These are phyloP conservation scores for Ivindomyrus marchei DNA, from an alignment of 2,113 vertebrate species.

Conservation along the genomic window DNA sequence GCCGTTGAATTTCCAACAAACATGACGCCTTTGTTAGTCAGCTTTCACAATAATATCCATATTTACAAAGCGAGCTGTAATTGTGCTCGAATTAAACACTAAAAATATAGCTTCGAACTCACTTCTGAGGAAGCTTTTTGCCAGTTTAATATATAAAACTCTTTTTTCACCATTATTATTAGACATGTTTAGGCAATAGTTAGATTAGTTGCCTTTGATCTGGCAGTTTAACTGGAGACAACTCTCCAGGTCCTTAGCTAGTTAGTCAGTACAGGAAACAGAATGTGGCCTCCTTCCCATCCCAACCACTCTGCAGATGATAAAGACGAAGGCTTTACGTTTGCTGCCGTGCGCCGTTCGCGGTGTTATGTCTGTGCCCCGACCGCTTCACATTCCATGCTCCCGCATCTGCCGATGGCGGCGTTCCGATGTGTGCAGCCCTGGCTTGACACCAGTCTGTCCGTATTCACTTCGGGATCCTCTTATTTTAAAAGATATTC, in stretches of 20 bases:
- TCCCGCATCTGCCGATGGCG: neutral
- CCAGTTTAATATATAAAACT: neutral
- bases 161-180: neutral
- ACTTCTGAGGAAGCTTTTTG: neutral
- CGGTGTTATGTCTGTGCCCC: constrained; percentile 33
- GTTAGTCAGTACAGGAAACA: neutral
- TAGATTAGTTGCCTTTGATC: neutral
- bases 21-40: neutral
- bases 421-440: neutral
- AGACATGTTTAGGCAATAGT: neutral
- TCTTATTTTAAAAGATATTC: neutral
- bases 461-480: neutral
- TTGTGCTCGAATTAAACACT: neutral
- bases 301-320: constrained; percentile 11
- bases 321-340: constrained; percentile 28
- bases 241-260: neutral
- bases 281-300: neutral
- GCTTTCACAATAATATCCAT: neutral
- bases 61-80: neutral
- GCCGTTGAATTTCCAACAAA: neutral
- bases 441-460: neutral
- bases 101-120: neutral
- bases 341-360: neutral
- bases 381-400: constrained; percentile 20
- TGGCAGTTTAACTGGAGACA: neutral